Conservation (phyloP, 2,797 vertebrate genomes). For the Limosa lapponica region DNA sequence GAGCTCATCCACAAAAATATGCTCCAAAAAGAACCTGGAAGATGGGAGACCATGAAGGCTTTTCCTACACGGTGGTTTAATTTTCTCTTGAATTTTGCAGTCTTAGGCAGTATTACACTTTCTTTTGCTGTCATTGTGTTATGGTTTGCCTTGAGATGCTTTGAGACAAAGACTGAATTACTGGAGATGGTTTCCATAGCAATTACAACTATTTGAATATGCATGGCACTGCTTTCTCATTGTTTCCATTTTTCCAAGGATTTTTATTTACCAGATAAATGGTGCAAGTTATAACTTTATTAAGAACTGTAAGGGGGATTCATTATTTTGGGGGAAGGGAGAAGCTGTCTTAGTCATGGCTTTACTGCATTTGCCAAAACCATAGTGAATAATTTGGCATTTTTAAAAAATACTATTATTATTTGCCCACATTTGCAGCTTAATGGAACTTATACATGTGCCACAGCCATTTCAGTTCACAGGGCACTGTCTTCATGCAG, state of each 20-base stretch:
- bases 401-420: background rate
- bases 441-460: background rate
- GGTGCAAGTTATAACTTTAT: background rate
- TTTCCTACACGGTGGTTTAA: background rate
- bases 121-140: slow-evolving; percentile 5
- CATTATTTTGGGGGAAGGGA: background rate
- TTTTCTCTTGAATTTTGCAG: background rate
- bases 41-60: background rate
- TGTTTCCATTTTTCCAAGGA: slow-evolving; percentile 1
- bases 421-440: background rate
- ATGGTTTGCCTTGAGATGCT: slow-evolving; percentile 35
- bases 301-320: background rate
- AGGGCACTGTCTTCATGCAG: background rate
- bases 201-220: slow-evolving; percentile 41
- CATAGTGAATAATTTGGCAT: background rate
- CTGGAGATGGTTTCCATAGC: slow-evolving; percentile 52
- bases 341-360: background rate
- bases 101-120: background rate
- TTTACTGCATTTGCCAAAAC: background rate
- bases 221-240: background rate
- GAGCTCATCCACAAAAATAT: background rate
- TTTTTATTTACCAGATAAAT: slow-evolving; percentile 32
- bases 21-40: background rate
- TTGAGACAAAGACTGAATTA: slow-evolving; percentile 20
- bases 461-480: background rate